Percentiles rank a stretch among this genome's conserved stretches.
phyloP scores from a whole-genome alignment of 2,888 invertebrate species.

The Polydesmus complanatus region DNA sequence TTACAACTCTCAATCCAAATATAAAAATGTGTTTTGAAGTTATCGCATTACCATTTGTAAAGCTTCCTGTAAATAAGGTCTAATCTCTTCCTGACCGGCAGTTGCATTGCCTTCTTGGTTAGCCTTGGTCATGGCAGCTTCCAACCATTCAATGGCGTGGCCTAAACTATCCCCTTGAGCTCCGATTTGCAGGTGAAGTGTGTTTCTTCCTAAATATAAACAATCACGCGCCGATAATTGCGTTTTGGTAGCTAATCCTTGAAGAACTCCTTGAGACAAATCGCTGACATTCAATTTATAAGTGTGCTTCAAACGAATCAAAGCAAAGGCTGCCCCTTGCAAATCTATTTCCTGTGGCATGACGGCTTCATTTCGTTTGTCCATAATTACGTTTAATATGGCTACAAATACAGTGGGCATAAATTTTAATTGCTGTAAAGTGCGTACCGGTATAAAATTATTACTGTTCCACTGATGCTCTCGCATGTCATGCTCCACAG shows the following conservation, averaged over 20 bases:
- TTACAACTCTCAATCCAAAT: no score
- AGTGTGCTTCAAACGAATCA: slow-evolving; percentile 27
- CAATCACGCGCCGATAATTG: slow-evolving; percentile 28
- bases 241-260: slow-evolving; percentile 21
- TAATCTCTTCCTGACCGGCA: slow-evolving; percentile 25
- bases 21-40: no score
- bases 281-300: slow-evolving; percentile 26
- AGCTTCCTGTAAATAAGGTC: slow-evolving; percentile 24
- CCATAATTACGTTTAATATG: slow-evolving; percentile 1
- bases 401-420: not conserved
- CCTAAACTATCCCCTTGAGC: slow-evolving; percentile 28
- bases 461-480: slow-evolving; percentile 7
- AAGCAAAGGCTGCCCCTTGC: slow-evolving; percentile 27
- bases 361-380: not conserved
- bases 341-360: slow-evolving; percentile 26
- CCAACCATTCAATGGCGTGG: slow-evolving; percentile 31
- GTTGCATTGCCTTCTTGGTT: slow-evolving; percentile 26
- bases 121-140: slow-evolving; percentile 27
- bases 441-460: no score
- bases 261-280: slow-evolving; percentile 22
- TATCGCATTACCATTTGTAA: slow-evolving; percentile 23
- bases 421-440: not conserved
- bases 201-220: slow-evolving; percentile 30
- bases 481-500: slow-evolving; percentile 8
- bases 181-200: slow-evolving; percentile 27